phyloP scores from a whole-genome alignment of 2,888 invertebrate species.

The Melinopterus prodromus region DNA sequence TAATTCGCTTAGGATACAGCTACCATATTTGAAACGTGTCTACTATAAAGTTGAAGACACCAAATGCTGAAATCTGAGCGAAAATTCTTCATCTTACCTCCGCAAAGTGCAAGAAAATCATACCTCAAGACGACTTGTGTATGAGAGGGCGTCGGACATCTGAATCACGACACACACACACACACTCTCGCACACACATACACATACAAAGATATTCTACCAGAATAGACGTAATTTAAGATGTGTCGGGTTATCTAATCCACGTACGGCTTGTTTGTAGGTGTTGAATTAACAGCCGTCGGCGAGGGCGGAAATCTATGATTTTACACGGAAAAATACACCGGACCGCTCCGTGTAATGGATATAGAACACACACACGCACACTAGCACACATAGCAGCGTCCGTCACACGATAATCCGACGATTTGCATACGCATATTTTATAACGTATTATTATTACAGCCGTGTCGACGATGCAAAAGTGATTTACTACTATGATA shows the following conservation, averaged over 20 bases:
- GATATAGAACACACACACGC: conserved; percentile 16
- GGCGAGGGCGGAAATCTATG: conserved; percentile 9
- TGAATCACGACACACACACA: not conserved
- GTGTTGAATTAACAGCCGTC: conserved; percentile 10
- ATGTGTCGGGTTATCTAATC: conserved; percentile 23
- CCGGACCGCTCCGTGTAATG: conserved; percentile 11
- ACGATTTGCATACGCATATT: conserved; percentile 24
- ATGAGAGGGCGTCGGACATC: not conserved
- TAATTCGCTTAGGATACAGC: too few species aligned
- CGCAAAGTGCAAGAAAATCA: not conserved
- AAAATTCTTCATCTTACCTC: not conserved
- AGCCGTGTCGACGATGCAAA: conserved; percentile 15
- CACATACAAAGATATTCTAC: not conserved
- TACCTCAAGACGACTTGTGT: not conserved
- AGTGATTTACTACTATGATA: conserved; percentile 17
- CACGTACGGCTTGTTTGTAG: conserved; percentile 15
- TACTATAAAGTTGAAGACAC: not conserved
- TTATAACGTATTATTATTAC: conserved; percentile 26
- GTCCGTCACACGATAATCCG: conserved; percentile 23
- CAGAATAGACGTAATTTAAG: conserved; percentile 25
- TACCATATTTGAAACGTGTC: too few species aligned
- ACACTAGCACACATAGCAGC: conserved; percentile 7
- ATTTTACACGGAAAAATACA: conserved; percentile 16
- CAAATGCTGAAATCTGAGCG: not conserved
- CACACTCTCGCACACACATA: not conserved